Evolutionary conservation across 2,797 vertebrate species (phyloP), one percentile per base, ranked within the genome.

Genomic region (Gallirallus australis): DNA sequence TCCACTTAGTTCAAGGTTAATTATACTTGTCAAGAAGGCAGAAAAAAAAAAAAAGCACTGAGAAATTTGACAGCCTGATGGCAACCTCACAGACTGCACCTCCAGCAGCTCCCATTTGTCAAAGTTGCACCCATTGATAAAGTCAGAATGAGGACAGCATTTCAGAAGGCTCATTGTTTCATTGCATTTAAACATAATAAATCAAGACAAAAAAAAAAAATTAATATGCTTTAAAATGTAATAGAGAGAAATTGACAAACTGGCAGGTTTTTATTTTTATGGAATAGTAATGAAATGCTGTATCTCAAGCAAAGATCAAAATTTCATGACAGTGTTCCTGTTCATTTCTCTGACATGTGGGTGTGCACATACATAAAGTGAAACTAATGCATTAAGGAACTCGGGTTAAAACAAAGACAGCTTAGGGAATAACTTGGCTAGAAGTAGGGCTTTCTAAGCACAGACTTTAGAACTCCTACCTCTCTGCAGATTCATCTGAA

Each of bases 401-500:
- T 86, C 83, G 79, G 89, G 18, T 87, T 93, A 86, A 59, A 86
- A 84, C 52, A 82, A 95, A 96, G 82, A 45, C 71, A 87, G 11
- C 33, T 66, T 12, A 92, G 40, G 84, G 11, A 77, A 56, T 37
- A 95, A 96, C 31, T 87, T 85, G 71, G 59, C 50, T 40, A 70
- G 80, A 57, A 82, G 54, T 95, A 71, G 31, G 37, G 15, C 54
- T 95, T 93, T 87, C 60, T 65, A 56, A 52, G 78, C 4, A 68
- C 85, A 70, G 63, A 50, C 48, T 86, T 61, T 45, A 90, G 93
- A 97, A 93, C 75, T 96, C 96, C 88, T 99, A 99, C 99, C 99
- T 99, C 96, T 99, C 98, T 97, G 98, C 97, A 94, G 98, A 97
- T 95, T 99, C 98, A 94, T 98, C 98, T 82, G 96, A 94, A 93